Evolutionary conservation across 2,888 invertebrate genomes (phyloP).

Genomic region (Gastrophysa polygoni): DNA sequence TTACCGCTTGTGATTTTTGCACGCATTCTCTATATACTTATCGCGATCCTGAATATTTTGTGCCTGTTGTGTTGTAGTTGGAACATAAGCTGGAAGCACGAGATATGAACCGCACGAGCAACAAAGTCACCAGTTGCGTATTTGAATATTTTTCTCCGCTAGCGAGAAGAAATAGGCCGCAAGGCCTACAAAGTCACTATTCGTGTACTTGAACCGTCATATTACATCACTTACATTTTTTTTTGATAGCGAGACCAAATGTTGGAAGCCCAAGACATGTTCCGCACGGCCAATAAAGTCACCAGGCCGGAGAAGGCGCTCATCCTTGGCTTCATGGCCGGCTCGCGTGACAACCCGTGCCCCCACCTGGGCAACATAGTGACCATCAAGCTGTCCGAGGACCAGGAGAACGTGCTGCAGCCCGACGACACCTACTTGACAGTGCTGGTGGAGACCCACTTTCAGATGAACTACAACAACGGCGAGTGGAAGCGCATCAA

Average conservation of each 20-base stretch:
- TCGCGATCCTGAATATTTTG: no score
- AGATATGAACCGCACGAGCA: no score
- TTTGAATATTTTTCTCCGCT: no score
- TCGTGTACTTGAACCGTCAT: no score
- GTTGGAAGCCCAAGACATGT: constrained; percentile 97
- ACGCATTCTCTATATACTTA: no score
- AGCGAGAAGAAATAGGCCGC: no score
- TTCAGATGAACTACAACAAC: constrained; percentile 98
- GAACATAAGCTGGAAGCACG: no score
- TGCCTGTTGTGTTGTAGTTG: no score
- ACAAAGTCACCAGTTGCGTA: no score
- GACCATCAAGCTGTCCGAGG: constrained; percentile 93
- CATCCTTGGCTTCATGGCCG: constrained; percentile 98
- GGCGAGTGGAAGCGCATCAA: constrained; percentile 97
- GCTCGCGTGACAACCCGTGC: constrained; percentile 96
- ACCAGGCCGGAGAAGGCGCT: constrained; percentile 96
- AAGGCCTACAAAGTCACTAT: no score
- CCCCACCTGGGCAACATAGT: constrained; percentile 97
- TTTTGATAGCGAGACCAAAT: constrained; percentile 88
- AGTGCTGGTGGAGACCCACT: constrained; percentile 90
- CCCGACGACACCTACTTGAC: constrained; percentile 80
- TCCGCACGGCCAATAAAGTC: constrained; percentile 93
- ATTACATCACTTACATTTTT: not conserved
- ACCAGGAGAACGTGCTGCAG: constrained; percentile 85
- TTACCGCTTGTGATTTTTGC: no score